These are phyloP conservation scores for Spondyliosoma cantharus DNA, from an alignment of 2,797 vertebrate genomes.

Conservation along the genomic window DNA sequence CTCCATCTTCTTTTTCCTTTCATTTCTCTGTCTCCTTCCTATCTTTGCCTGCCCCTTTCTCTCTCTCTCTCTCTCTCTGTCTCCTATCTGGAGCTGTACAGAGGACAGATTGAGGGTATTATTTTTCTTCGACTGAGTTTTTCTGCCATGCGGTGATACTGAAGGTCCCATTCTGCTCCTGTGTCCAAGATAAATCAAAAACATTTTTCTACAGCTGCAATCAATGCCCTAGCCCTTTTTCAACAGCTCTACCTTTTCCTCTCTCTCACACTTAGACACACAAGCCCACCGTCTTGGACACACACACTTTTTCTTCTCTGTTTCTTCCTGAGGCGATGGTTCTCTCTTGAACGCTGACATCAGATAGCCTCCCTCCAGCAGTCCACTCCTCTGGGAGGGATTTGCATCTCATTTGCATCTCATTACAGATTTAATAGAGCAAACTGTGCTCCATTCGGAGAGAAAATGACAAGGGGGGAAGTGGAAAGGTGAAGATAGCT, in stretches of 20 bases:
- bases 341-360: constrained; percentile 84
- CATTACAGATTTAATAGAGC: constrained; percentile 82
- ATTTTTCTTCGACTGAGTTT: constrained; percentile 71
- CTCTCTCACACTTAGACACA: constrained; percentile 31
- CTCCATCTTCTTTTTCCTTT: constrained; percentile 63
- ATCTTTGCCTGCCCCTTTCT: constrained; percentile 15
- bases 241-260: constrained; percentile 44
- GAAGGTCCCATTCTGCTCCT: constrained; percentile 76
- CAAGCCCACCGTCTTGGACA: constrained; percentile 23
- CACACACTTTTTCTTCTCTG: constrained; percentile 39
- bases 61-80: constrained; percentile 22
- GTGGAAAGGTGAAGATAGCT: constrained; percentile 64
- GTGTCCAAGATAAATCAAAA: constrained; percentile 81
- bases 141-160: constrained; percentile 72
- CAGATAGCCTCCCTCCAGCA: constrained; percentile 81
- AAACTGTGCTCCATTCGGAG: constrained; percentile 75
- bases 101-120: constrained; percentile 80
- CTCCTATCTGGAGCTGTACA: constrained; percentile 71
- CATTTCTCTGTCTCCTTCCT: constrained; percentile 53
- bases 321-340: constrained; percentile 65
- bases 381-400: constrained; percentile 80
- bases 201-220: constrained; percentile 78
- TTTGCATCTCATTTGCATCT: constrained; percentile 86
- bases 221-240: constrained; percentile 69
- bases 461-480: constrained; percentile 65